phyloP scores from a whole-genome alignment of 2,113 vertebrate genomes.

The Lepus americanus region DNA sequence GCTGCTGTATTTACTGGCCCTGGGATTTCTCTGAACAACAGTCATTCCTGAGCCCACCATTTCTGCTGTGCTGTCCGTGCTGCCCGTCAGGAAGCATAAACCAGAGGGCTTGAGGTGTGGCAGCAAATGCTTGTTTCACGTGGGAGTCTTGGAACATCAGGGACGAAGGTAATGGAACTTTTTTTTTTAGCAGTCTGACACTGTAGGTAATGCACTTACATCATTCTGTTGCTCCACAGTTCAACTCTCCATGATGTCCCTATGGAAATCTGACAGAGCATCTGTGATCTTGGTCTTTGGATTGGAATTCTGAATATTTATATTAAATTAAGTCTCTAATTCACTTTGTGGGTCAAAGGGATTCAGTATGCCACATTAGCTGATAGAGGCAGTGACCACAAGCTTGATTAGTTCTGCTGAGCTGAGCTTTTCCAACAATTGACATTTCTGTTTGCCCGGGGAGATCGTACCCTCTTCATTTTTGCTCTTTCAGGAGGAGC shows the following conservation, averaged over 20 bases:
- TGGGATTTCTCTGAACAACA: background rate
- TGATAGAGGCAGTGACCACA: background rate
- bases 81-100: background rate
- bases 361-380: background rate
- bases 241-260: background rate
- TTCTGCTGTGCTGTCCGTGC: background rate
- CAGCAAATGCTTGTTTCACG: background rate
- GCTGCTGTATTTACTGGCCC: background rate
- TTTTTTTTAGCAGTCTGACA: background rate
- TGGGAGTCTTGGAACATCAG: background rate
- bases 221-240: background rate
- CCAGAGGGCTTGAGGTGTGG: background rate
- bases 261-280: background rate
- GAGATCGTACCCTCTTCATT: background rate
- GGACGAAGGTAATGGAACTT: background rate
- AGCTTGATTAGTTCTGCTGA: background rate
- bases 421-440: background rate
- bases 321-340: slow-evolving; percentile 12
- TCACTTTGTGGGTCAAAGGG: background rate
- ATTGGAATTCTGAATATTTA: background rate
- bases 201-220: background rate
- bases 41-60: background rate
- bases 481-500: background rate
- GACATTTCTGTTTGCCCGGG: background rate
- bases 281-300: background rate